Evolutionary conservation across 2,113 vertebrate species (phyloP).

Genomic region (Gulo gulo): DNA sequence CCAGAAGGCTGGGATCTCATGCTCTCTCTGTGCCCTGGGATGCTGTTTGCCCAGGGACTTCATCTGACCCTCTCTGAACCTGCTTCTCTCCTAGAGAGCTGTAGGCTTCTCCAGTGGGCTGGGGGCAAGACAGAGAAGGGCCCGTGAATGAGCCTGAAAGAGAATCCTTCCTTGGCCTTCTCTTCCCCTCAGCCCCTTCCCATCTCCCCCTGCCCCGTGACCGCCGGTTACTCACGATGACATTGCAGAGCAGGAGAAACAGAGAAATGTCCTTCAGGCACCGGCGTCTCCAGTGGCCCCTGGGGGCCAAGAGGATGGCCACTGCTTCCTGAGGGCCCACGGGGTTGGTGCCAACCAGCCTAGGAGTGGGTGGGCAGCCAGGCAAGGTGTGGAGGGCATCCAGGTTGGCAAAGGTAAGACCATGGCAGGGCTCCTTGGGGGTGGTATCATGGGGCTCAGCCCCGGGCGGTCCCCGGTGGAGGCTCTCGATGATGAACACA

Average conservation of each 20-base stretch:
- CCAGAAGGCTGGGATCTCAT: not conserved
- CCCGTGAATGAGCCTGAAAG: accelerated
- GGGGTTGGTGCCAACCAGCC: not conserved
- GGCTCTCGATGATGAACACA: conserved; percentile 93
- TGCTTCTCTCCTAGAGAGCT: not conserved
- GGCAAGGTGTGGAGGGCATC: conserved; percentile 78
- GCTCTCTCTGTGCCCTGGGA: not conserved
- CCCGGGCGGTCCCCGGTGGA: conserved; percentile 88
- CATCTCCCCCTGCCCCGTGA: accelerated
- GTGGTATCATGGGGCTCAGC: not conserved
- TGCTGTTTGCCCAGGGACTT: not conserved
- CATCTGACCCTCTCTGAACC: not conserved
- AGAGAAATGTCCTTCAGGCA: conserved; percentile 91
- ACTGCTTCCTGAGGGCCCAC: conserved; percentile 43
- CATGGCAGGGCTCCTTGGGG: conserved; percentile 73
- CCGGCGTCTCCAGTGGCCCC: conserved; percentile 87
- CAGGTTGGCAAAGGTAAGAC: conserved; percentile 86
- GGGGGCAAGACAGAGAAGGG: not conserved
- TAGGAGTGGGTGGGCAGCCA: accelerated
- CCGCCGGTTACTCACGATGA: conserved; percentile 89
- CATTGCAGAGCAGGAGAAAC: conserved; percentile 92
- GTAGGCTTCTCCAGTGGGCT: not conserved
- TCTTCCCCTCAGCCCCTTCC: not conserved
- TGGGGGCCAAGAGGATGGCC: not conserved
- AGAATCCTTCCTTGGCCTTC: not conserved